Conservation (phyloP, 2,113 vertebrate genomes). For the Calyptommatus sinebrachiatus region DNA sequence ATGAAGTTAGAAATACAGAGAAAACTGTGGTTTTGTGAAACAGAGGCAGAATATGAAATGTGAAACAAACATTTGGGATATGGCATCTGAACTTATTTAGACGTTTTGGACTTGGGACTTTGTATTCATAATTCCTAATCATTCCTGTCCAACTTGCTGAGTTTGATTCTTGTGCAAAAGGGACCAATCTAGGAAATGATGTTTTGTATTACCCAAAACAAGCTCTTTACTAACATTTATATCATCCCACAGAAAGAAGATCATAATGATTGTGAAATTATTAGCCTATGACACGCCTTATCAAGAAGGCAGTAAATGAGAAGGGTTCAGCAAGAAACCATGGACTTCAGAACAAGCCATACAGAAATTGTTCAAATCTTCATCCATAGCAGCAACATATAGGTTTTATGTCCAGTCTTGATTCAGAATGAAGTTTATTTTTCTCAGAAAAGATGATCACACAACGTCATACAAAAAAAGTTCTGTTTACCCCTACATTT, state of each 20-base stretch:
- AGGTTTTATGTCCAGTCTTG: too few species aligned
- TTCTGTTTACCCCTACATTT: background rate
- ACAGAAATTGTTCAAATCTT: background rate
- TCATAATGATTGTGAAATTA: background rate
- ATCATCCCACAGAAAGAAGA: background rate
- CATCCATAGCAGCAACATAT: background rate
- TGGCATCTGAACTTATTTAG: background rate
- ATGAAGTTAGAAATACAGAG: fast-evolving
- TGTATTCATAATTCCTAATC: too few species aligned
- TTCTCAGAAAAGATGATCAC: background rate
- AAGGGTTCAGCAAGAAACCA: background rate
- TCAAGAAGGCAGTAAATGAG: background rate
- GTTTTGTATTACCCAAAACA: background rate
- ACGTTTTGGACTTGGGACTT: too few species aligned
- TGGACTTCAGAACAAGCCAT: background rate
- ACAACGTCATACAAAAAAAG: background rate
- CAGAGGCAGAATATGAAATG: background rate
- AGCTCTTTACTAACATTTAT: background rate
- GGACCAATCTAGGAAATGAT: too few species aligned
- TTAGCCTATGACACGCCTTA: background rate
- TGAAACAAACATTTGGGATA: background rate
- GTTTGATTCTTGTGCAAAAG: too few species aligned
- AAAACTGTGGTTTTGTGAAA: fast-evolving
- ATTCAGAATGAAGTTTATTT: background rate
- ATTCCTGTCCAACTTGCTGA: too few species aligned